Evolutionary conservation across 2,888 invertebrate species (phyloP), one percentile per base, ranked within the genome.

Genomic region (Xanthia icteritia): DNA sequence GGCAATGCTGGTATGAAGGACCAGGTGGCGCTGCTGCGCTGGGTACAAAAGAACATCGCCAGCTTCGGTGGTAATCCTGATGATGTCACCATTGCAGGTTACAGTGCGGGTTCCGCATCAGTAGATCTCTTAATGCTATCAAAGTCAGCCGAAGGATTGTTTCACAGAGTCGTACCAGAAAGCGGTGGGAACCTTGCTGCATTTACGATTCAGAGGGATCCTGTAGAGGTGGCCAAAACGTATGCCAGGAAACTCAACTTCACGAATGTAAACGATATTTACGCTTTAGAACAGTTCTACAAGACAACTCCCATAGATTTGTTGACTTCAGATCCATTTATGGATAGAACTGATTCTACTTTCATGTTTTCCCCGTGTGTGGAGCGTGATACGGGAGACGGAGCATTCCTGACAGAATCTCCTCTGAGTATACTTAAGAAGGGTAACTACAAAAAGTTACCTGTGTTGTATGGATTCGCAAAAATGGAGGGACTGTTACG

Each of bases 1-100:
- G 94, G 94, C 0, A 94, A 94, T 71, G 94, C 94, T 17, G 94
- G 94, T 0, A 85, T 94, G 86, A 94, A 94, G 78, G 94, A 94
- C 54, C 93, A 93, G 73, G 86, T 94, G 2, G 92, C 92, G 0
- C 76, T 92, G 1, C 77, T 94, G 23, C 90, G 90, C 0, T 94
- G 94, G 94, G 93, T 94, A 1, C 86, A 92, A 48, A 88, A 88
- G 17, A 93, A 94, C 66, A 94, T 94, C 5, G 91, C 88, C 0
- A 89, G 77, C 23, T 94, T 92, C 56, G 92, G 94, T 0, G 94
- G 94, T 15, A 92, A 94, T 74, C 92, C 94, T 36, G 75, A 91
- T 65, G 93, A 94, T 58, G 90, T 94, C 0, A 93, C 94, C 0
- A 73, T 94, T 17, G 83, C 76, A 17, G 94, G 94, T 0, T 89